These are phyloP conservation scores for Nezara viridula DNA, from an alignment of 2,888 invertebrate species.

Conservation along the genomic window DNA sequence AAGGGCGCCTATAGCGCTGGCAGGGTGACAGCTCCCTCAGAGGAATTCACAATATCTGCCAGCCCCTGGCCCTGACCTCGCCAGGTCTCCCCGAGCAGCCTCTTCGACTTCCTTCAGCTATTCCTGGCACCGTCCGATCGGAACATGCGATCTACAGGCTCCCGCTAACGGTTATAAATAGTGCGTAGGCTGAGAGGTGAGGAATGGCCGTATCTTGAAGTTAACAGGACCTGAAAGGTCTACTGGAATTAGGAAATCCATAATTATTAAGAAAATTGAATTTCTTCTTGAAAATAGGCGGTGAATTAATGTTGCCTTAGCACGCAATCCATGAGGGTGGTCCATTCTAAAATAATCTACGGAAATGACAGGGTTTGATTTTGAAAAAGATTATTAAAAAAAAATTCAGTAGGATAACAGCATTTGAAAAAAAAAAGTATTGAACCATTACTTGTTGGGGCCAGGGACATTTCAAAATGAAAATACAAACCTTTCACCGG, in stretches of 20 bases:
- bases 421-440: no score
- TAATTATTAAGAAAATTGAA: not conserved
- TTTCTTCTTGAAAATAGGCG: not conserved
- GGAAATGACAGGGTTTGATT: not conserved
- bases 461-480: no score
- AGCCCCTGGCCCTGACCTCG: not conserved
- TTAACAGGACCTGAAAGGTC: not conserved
- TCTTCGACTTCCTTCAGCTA: not conserved
- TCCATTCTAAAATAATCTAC: not conserved
- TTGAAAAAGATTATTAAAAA: not conserved
- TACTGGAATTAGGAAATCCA: not conserved
- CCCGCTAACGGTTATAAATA: not conserved
- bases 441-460: no score
- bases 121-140: not conserved
- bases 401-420: no score
- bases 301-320: not conserved
- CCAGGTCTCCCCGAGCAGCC: no score
- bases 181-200: not conserved
- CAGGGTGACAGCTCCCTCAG: not conserved
- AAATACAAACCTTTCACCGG: no score
- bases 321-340: not conserved
- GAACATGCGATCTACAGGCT: not conserved
- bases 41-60: not conserved
- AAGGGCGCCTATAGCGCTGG: not conserved
- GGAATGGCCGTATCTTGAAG: not conserved